These are phyloP conservation scores for Tribolium freemani DNA, from an alignment of 2,888 invertebrate genomes.

Conservation along the genomic window DNA sequence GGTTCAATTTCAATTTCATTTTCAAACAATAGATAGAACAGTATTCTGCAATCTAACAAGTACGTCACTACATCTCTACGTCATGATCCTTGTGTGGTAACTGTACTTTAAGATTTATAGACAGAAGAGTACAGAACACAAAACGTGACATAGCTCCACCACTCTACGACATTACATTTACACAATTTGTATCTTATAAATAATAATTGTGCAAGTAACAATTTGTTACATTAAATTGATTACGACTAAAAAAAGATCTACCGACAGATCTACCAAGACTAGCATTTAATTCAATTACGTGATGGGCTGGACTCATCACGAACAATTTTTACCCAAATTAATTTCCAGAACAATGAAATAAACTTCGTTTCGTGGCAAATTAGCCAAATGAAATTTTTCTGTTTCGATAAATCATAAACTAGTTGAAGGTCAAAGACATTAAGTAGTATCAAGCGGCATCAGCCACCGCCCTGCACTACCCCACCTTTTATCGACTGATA, in stretches of 20 bases:
- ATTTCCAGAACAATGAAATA: slow-evolving; percentile 23
- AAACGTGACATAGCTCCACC: slow-evolving; percentile 11
- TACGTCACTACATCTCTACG: slow-evolving; percentile 6
- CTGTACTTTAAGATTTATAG: slow-evolving; percentile 24
- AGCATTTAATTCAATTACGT: slow-evolving; percentile 11
- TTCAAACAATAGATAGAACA: neutral
- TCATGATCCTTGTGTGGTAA: slow-evolving; percentile 19
- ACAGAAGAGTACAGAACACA: slow-evolving; percentile 4
- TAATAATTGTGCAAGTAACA: neutral
- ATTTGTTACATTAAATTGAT: neutral
- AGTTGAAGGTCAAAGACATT: slow-evolving; percentile 29
- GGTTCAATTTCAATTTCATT: neutral
- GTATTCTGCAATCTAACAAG: slow-evolving; percentile 1
- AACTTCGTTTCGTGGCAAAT: neutral
- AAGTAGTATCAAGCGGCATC: slow-evolving; percentile 40
- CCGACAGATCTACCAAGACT: neutral
- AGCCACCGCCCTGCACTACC: slow-evolving; percentile 50
- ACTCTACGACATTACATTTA: slow-evolving; percentile 2
- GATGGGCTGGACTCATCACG: slow-evolving; percentile 18
- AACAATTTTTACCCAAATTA: slow-evolving; percentile 6
- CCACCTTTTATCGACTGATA: slow-evolving; percentile 48
- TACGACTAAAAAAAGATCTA: neutral
- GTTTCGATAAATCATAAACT: slow-evolving; percentile 23
- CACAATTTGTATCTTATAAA: slow-evolving; percentile 6
- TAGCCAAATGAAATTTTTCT: slow-evolving; percentile 15